These are phyloP conservation scores for Melanophora roralis DNA, from an alignment of 2,888 invertebrate genomes.

Conservation along the genomic window DNA sequence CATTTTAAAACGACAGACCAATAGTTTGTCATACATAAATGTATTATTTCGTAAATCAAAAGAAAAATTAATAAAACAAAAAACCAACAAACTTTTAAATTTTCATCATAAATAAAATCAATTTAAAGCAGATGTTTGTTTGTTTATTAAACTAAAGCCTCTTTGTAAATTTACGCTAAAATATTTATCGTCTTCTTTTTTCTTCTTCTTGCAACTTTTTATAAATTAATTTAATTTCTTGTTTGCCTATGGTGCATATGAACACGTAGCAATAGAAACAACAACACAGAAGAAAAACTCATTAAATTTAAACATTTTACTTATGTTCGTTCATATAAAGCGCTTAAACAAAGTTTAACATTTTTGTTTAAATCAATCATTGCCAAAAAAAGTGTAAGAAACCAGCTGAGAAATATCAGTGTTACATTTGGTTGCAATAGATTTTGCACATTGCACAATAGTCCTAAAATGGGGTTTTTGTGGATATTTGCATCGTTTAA, in stretches of 20 bases:
- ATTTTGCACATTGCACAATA: too few relatives aligned
- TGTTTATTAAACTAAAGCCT: too few relatives aligned
- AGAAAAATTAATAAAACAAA: conserved; percentile 1
- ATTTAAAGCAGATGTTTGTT: conserved; percentile 56
- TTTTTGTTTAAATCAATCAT: too few relatives aligned
- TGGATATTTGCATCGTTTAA: too few relatives aligned
- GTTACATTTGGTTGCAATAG: too few relatives aligned
- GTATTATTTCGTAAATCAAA: conserved; percentile 50
- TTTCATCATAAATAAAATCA: conserved; percentile 43
- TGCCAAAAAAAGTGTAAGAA: too few relatives aligned
- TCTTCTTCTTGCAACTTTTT: too few relatives aligned
- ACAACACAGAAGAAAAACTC: conserved; percentile 49
- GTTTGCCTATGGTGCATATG: not conserved
- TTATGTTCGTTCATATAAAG: conserved; percentile 25
- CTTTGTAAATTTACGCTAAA: conserved; percentile 43
- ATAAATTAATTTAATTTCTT: conserved; percentile 54
- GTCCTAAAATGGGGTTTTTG: too few relatives aligned
- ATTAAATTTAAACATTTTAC: conserved; percentile 64
- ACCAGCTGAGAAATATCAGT: too few relatives aligned
- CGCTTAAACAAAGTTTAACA: conserved; percentile 49
- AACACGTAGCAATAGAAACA: not conserved
- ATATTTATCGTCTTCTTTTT: conserved; percentile 22
- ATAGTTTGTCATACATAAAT: conserved; percentile 25
- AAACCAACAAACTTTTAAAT: conserved; percentile 21
- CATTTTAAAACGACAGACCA: not conserved